Evolutionary conservation across 1,140 invertebrate species (phyloP), one percentile per base, ranked within the genome.

Genomic region (Bombus confusus): DNA sequence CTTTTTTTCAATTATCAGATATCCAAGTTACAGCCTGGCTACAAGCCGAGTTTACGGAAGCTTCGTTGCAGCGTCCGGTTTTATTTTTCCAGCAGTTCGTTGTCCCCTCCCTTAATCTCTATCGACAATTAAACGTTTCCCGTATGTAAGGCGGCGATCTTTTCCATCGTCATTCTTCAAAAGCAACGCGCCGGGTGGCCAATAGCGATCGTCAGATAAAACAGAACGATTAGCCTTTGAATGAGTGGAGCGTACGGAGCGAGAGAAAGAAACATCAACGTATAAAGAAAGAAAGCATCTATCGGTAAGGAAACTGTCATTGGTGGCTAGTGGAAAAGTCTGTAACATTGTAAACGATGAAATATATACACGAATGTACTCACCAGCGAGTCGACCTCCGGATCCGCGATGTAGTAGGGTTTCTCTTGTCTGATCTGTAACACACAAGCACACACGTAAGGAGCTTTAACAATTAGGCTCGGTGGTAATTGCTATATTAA

Each of bases 371-470:
- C 10, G 1, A 66, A 31, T 64, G 8, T 96, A 98, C 98, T 99
- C 97, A 99, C 98, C 97, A 99, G 97, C 96, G 98, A 98, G 96
- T 99, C 98, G 95, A 99, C 98, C 97, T 99, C 99, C 93, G 98
- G 98, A 96, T 99, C 98, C 94, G 98, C 98, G 96, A 98, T 98
- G 96, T 99, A 99, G 96, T 98, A 99, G 93, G 98, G 98, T 97
- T 99, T 99, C 96, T 99, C 98, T 97, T 98, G 98, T 96, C 98
- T 97, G 96, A 99, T 99, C 98, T 99, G 98, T 93, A 98, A 97
- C 95, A 95, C 96, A 96, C 96, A 95, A 96, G 94, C 94, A 93
- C 92, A 85, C 57, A 84, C 41, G 69, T 88, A 89, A 92, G 88
- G 2, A 89, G 81, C 83, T 92, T 94, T 92, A 93, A 94, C 93